Base-by-base conservation (phyloP, 2,113 vertebrate species). In the Gavialis gangeticus region DNA sequence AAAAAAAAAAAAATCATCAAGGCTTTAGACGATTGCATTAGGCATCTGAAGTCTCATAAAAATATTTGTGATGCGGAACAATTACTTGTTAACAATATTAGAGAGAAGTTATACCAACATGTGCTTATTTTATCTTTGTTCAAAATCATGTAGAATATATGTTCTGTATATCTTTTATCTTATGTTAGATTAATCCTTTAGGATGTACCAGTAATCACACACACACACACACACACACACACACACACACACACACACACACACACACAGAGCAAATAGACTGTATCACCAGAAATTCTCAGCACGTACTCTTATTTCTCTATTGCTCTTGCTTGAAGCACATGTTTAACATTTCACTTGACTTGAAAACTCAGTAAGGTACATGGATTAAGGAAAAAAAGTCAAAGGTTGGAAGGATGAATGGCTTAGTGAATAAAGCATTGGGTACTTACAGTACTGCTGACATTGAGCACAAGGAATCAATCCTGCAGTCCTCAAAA, bases 381-480 rank as follows among this genome's bases (percentile, higher is more conserved):
- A 93, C 86, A 81, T 92, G 91, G 96, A 97, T 97, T 96, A 97
- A 95, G 6, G 84, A 93, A 92, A 91, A 95, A 86, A 97, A 97
- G 88, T 89, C 94, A 97, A 96, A 98, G 96, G 85, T 97, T 97
- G 92, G 96, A 97, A 98, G 93, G 91, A 96, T 97, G 97, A 97
- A 96, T 97, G 95, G 89, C 84, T 97, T 84, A 78, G 94, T 95
- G 96, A 97, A 96, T 97, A 96, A 97, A 97, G 91, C 95, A 93
- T 83, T 1, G 60, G 92, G 96, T 93, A 92, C 95, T 94, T 96
- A 94, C 94, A 97, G 97, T 97, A 95, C 82, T 91, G 96, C 94
- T 95, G 97, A 93, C 94, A 95, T 83, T 89, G 91, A 97, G 95
- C 97, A 94, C 94, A 97, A 25, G 96, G 96, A 96, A 97, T 97